phyloP scores from a whole-genome alignment of 1,140 invertebrate genomes.

The Argopecten irradians region DNA sequence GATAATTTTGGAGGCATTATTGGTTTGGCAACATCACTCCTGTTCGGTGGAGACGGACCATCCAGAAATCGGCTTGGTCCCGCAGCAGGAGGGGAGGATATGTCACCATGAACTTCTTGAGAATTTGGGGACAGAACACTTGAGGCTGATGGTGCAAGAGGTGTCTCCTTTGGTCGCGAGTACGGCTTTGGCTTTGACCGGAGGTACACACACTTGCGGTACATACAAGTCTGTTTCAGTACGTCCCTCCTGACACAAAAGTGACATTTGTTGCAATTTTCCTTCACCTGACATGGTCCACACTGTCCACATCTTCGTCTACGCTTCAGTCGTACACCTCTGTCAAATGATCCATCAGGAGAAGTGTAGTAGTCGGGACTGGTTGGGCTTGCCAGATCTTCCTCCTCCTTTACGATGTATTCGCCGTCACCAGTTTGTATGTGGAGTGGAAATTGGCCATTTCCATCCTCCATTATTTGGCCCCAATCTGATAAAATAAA shows the following conservation, averaged over 20 bases:
- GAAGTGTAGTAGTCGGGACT: slow-evolving; percentile 31
- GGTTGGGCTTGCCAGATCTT: slow-evolving; percentile 38
- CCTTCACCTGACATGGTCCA: slow-evolving; percentile 71
- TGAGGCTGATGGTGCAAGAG: background rate
- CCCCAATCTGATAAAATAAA: slow-evolving; percentile 23
- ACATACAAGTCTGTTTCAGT: slow-evolving; percentile 73
- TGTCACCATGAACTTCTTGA: background rate
- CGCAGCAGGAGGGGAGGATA: background rate
- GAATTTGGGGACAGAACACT: background rate
- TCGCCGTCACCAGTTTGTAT: slow-evolving; percentile 56
- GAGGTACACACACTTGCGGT: slow-evolving; percentile 73
- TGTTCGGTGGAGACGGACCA: background rate
- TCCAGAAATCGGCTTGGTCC: slow-evolving; percentile 1
- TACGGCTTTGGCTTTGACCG: slow-evolving; percentile 68
- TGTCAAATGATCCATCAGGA: slow-evolving; percentile 54
- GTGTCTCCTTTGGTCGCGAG: slow-evolving; percentile 46
- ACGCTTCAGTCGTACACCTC: slow-evolving; percentile 66
- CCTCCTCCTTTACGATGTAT: slow-evolving; percentile 57
- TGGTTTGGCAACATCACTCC: background rate
- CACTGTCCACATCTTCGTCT: slow-evolving; percentile 71
- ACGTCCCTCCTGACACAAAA: slow-evolving; percentile 70
- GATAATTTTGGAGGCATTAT: slow-evolving; percentile 3
- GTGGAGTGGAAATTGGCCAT: slow-evolving; percentile 55
- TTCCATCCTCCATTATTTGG: slow-evolving; percentile 44
- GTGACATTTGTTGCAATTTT: slow-evolving; percentile 72